Percentiles rank a stretch among this genome's conserved stretches.
These are phyloP conservation scores for Gobio occitaniae DNA, from an alignment of 2,797 vertebrate genomes.

Conservation along the genomic window DNA sequence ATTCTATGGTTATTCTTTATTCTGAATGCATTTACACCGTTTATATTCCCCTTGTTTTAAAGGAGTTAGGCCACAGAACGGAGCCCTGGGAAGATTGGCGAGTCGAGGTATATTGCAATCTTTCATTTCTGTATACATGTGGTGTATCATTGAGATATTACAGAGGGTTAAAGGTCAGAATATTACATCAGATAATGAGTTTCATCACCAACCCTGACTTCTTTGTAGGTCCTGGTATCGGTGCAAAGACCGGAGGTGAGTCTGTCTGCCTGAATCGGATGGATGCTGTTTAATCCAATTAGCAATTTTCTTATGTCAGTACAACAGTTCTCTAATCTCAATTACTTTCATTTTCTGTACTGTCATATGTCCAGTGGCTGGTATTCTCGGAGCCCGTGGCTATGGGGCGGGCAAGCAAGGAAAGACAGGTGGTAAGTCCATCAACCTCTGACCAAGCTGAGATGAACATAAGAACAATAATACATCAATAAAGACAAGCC, in stretches of 20 bases:
- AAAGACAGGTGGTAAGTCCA: constrained; percentile 33
- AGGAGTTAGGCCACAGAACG: constrained; percentile 75
- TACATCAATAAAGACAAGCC: neutral
- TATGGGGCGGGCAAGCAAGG: constrained; percentile 48
- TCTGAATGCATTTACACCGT: neutral
- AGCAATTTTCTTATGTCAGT: neutral
- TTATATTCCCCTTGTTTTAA: constrained; percentile 2
- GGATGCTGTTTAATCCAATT: neutral
- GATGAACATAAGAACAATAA: neutral
- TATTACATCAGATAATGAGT: neutral
- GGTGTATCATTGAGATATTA: neutral
- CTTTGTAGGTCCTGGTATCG: constrained; percentile 35
- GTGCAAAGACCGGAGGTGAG: constrained; percentile 40
- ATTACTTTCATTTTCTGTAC: neutral
- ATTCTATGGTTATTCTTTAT: neutral
- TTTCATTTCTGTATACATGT: neutral
- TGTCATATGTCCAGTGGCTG: constrained; percentile 30
- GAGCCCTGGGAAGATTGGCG: constrained; percentile 69
- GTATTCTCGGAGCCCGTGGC: constrained; percentile 51
- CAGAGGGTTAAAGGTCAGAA: neutral
- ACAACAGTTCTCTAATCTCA: neutral
- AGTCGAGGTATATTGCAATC: constrained; percentile 66
- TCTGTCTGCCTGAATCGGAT: neutral
- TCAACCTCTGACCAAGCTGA: neutral
- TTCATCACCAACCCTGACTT: neutral